Base-by-base conservation (phyloP, 2,797 vertebrate genomes). In the Acipenser oxyrinchus region DNA sequence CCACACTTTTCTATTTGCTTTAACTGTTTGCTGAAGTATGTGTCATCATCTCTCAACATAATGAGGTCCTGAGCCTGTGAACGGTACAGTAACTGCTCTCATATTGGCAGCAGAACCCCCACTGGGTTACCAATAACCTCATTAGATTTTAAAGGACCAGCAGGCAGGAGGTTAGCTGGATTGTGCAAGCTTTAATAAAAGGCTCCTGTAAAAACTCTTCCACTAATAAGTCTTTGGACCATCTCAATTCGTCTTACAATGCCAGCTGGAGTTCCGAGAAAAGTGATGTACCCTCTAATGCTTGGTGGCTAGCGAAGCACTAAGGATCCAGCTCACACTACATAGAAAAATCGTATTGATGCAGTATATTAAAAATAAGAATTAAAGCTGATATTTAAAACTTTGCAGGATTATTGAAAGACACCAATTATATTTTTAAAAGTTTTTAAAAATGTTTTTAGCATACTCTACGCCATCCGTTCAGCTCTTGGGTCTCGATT, bases 201-300 rank as follows among this genome's bases (percentile, higher is more conserved):
- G 70, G 37, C 51, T 48, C 48, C 18, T 63, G 37, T 64, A 69
- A 48, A 72, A n/a, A n/a, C 10, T 15, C 10, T 23, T 13, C 51
- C 60, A 5, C 37, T 37, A 37, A 37, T 37, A 37, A 60, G n/a
- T 57, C 10, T 69, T 75, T 57, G 50, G 60, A 71, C 9, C 62
- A 58, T 62, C 71, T 70, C 64, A 63, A 8, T 65, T 65, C 60
- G 49, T 52, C 62, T 13, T 64, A 18, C 18, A 18, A 18, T 70
- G 59, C n/a, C 49, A 64, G 65, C 48, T 48, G 6, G 37, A 63
- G 48, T 6, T 78, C 83, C 86, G 85, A 76, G 79, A 77, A 76
- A 79, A 81, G 79, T 84, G 71, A 86, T 88, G 82, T 82, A 82
- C 76, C 75, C 71, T 37, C 37, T 83, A 86, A 88, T 85, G 79